Percentiles rank a stretch among this genome's conserved stretches.
Evolutionary conservation across 2,888 invertebrate species (phyloP).

Genomic region (Lingula anatina): DNA sequence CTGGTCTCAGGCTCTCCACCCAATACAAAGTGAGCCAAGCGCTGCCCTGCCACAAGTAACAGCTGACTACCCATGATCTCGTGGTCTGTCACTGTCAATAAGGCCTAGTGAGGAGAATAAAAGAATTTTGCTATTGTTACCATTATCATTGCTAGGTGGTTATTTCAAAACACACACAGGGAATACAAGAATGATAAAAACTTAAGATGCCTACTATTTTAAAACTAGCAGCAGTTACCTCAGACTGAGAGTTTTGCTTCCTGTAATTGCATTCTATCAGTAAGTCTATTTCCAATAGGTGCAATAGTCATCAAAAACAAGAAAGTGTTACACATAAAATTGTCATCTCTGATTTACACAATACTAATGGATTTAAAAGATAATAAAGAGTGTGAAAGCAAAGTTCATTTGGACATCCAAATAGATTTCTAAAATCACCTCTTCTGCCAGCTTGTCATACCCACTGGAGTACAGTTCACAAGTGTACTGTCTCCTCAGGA

Average conservation of each 20-base stretch:
- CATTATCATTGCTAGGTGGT: background rate
- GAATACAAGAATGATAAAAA: too few species aligned
- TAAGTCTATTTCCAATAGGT: too few species aligned
- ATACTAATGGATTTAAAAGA: conserved; percentile 5
- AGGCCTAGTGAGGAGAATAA: conserved; percentile 57
- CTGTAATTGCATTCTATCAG: too few species aligned
- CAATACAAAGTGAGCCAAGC: conserved; percentile 63
- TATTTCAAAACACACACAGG: conserved; percentile 1
- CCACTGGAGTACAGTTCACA: conserved; percentile 61
- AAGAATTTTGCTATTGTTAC: background rate
- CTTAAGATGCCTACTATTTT: too few species aligned
- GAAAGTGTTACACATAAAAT: too few species aligned
- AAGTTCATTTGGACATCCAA: background rate
- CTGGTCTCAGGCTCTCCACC: conserved; percentile 51
- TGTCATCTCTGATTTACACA: conserved; percentile 6
- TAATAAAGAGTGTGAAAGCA: too few species aligned
- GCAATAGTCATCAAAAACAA: too few species aligned
- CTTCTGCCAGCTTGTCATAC: conserved; percentile 61
- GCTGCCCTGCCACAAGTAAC: conserved; percentile 74
- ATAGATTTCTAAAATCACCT: conserved; percentile 51
- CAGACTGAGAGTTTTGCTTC: too few species aligned
- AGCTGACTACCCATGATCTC: conserved; percentile 67
- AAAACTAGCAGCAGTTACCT: too few species aligned
- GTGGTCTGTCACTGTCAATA: conserved; percentile 66
- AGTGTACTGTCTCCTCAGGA: conserved; percentile 73